Conservation (phyloP, 2,113 vertebrate species). For the Crotalus tigris region DNA sequence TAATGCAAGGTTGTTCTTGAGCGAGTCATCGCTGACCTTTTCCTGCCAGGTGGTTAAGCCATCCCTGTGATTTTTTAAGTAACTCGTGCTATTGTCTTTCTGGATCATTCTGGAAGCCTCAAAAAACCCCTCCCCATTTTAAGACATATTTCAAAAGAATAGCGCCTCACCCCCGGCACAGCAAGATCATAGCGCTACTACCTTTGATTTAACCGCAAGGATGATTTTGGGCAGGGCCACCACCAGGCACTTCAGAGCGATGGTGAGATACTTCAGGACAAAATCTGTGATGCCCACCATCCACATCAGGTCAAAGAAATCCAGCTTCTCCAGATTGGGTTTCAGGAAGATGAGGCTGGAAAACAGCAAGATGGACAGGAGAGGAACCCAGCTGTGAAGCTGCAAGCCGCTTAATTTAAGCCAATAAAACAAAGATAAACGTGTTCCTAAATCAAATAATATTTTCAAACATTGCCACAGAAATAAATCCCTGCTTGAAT, state of each 20-base stretch:
- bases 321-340: constrained; percentile 86
- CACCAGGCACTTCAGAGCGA: constrained; percentile 87
- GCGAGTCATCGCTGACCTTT: no score
- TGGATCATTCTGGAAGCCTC: neutral
- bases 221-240: constrained; percentile 91
- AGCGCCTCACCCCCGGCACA: neutral
- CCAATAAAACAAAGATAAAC: neutral
- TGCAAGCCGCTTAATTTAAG: neutral
- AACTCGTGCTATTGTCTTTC: no score
- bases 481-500: neutral
- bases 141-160: neutral
- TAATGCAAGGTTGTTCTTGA: no score
- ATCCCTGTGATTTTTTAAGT: no score
- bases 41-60: no score
- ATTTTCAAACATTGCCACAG: neutral
- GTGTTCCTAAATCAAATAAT: neutral
- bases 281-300: constrained; percentile 94
- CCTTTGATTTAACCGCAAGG: constrained; percentile 94
- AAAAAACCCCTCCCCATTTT: neutral
- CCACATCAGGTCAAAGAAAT: constrained; percentile 97
- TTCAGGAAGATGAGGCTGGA: constrained; percentile 90
- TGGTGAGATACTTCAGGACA: constrained; percentile 92
- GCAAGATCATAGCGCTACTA: constrained; percentile 57
- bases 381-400: neutral
- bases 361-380: constrained; percentile 10